phyloP scores from a whole-genome alignment of 2,888 invertebrate species.

The Malthinus flaveolus region DNA sequence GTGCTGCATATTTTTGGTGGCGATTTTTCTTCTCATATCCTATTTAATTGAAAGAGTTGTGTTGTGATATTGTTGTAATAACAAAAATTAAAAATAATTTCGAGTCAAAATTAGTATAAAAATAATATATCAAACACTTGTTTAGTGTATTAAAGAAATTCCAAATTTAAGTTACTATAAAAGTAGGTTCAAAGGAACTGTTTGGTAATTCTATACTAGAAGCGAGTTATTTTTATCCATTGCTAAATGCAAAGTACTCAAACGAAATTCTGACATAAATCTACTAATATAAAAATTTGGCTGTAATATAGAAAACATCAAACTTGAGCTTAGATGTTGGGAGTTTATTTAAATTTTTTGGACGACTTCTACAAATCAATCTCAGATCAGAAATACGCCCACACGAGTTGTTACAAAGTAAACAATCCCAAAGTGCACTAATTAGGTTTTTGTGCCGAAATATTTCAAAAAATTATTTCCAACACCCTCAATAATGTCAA shows the following conservation, averaged over 20 bases:
- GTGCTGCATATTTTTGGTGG: too few relatives aligned
- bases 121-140: not conserved
- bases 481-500: too few relatives aligned
- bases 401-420: not conserved
- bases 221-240: constrained; percentile 26
- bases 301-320: not conserved
- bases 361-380: not conserved
- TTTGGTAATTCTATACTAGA: constrained; percentile 33
- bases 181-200: constrained; percentile 30
- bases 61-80: too few relatives aligned
- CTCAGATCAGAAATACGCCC: not conserved
- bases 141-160: constrained; percentile 6
- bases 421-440: too few relatives aligned
- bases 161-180: constrained; percentile 9
- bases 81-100: too few relatives aligned
- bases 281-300: constrained; percentile 2
- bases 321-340: not conserved
- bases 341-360: too few relatives aligned
- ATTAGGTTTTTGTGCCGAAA: too few relatives aligned
- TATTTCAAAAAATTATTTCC: too few relatives aligned
- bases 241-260: not conserved
- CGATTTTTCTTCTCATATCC: too few relatives aligned
- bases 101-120: too few relatives aligned
- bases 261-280: not conserved
- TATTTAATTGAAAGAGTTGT: too few relatives aligned